These are phyloP conservation scores for Drosophila trapezifrons DNA, from an alignment of 1,140 invertebrate genomes.

Conservation along the genomic window DNA sequence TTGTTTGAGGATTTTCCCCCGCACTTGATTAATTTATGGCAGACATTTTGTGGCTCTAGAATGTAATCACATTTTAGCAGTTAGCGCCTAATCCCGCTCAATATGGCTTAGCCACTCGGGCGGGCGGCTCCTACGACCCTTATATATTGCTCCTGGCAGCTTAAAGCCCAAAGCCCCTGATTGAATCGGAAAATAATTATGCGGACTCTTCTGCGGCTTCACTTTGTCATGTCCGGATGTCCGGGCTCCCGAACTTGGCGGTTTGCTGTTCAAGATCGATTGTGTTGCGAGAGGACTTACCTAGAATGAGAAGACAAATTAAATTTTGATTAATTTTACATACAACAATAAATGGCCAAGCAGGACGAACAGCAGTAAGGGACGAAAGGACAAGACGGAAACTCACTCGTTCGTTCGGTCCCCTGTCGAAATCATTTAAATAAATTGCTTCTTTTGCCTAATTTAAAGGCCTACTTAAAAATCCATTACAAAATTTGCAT, in stretches of 20 bases:
- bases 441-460: conserved; percentile 74
- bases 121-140: conserved; percentile 20
- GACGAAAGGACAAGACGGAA: conserved; percentile 5
- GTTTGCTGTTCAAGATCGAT: conserved; percentile 26
- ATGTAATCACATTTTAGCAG: conserved; percentile 69
- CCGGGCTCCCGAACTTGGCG: not conserved
- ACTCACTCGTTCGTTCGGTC: conserved; percentile 16
- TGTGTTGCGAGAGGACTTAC: conserved; percentile 48
- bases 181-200: conserved; percentile 80
- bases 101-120: conserved; percentile 59
- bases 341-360: conserved; percentile 28
- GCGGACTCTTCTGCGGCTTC: conserved; percentile 43
- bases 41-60: conserved; percentile 50
- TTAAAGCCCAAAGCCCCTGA: conserved; percentile 56
- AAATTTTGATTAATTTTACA: conserved; percentile 73
- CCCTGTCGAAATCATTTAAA: conserved; percentile 70
- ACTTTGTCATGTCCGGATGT: conserved; percentile 21
- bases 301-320: conserved; percentile 67
- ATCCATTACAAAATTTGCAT: conserved; percentile 82
- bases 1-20: conserved; percentile 27
- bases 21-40: conserved; percentile 77
- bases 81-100: conserved; percentile 78
- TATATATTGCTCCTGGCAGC: conserved; percentile 16
- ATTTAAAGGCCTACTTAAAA: conserved; percentile 82
- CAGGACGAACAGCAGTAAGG: conserved; percentile 29